Conservation (phyloP, 2,888 invertebrate genomes). For the Azorinus chamasolen region DNA sequence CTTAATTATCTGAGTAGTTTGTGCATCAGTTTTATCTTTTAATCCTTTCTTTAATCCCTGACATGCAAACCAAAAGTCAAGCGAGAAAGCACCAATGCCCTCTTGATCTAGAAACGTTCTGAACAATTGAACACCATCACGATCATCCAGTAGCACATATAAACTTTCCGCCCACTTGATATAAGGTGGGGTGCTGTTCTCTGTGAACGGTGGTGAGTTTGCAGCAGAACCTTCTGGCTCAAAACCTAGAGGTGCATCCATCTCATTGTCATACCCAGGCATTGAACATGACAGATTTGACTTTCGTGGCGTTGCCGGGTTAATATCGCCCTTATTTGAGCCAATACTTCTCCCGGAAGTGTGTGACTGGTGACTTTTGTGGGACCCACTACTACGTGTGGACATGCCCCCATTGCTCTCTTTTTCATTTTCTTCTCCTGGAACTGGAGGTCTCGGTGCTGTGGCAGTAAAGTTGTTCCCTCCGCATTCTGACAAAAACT, state of each 20-base stretch:
- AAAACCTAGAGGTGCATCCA: slow-evolving; percentile 88
- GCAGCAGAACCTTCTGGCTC: slow-evolving; percentile 89
- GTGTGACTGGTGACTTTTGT: slow-evolving; percentile 82
- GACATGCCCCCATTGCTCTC: slow-evolving; percentile 84
- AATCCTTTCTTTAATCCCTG: slow-evolving; percentile 83
- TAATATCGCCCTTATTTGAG: slow-evolving; percentile 77
- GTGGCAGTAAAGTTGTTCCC: slow-evolving; percentile 84
- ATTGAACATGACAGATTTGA: slow-evolving; percentile 74
- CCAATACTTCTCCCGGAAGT: slow-evolving; percentile 74
- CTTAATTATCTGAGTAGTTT: slow-evolving; percentile 91
- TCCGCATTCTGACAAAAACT: slow-evolving; percentile 82
- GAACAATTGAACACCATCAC: slow-evolving; percentile 95
- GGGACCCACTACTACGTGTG: slow-evolving; percentile 82
- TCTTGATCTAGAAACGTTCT: slow-evolving; percentile 87
- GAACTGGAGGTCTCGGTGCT: slow-evolving; percentile 84
- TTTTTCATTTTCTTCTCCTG: slow-evolving; percentile 85
- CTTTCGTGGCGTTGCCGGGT: slow-evolving; percentile 82
- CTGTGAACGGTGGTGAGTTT: slow-evolving; percentile 85
- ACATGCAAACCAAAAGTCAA: slow-evolving; percentile 94
- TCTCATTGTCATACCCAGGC: slow-evolving; percentile 71
- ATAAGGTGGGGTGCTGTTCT: slow-evolving; percentile 90
- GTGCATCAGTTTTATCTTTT: slow-evolving; percentile 88
- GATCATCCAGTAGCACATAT: slow-evolving; percentile 94
- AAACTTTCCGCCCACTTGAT: slow-evolving; percentile 96
- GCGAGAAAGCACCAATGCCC: slow-evolving; percentile 78